phyloP scores from a whole-genome alignment of 2,888 invertebrate genomes.

The Agrilus cyanescens region DNA sequence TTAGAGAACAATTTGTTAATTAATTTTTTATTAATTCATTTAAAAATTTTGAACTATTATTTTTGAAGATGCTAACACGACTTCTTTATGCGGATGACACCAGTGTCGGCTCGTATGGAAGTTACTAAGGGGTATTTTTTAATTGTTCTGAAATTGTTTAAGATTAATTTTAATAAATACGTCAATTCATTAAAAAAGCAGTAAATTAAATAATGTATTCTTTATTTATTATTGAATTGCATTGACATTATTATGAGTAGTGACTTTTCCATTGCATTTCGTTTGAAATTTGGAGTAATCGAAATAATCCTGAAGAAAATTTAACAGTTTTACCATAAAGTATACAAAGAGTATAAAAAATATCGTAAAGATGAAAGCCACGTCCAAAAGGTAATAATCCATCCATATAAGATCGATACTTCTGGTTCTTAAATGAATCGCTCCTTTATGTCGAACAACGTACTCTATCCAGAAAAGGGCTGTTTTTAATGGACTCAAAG shows the following conservation, averaged over 20 bases:
- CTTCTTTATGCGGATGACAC: no score
- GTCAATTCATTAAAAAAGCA: no score
- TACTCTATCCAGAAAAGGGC: constrained; percentile 17
- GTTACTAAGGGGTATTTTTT: no score
- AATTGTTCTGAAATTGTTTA: no score
- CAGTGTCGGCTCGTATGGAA: no score
- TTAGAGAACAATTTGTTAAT: no score
- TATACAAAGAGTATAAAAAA: background rate
- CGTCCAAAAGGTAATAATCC: constrained; percentile 14
- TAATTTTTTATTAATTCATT: no score
- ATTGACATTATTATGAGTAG: background rate
- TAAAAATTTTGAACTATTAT: no score
- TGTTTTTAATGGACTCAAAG: constrained; percentile 10
- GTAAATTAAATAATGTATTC: no score
- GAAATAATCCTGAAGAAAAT: constrained; percentile 6
- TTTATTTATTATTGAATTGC: no score
- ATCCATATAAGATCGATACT: constrained; percentile 13
- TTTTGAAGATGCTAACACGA: no score
- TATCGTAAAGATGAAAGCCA: constrained; percentile 7
- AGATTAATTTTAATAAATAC: no score
- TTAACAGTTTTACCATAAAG: background rate
- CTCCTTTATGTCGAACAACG: constrained; percentile 13
- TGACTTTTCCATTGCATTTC: background rate
- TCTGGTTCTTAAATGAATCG: constrained; percentile 11
- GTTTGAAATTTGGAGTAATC: background rate